These are phyloP conservation scores for Nephrotoma appendiculata DNA, from an alignment of 2,888 invertebrate species.

Conservation along the genomic window DNA sequence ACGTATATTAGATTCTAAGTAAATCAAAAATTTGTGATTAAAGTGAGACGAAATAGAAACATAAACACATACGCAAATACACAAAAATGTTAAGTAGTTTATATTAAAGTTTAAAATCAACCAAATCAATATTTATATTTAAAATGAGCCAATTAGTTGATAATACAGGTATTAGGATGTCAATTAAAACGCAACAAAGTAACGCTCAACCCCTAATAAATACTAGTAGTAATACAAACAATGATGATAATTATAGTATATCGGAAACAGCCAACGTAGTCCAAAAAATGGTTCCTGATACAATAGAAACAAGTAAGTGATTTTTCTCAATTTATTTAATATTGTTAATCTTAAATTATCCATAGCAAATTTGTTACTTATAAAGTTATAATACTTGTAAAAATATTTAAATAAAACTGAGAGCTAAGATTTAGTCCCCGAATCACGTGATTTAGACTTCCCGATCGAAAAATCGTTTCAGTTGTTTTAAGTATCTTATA, in stretches of 20 bases:
- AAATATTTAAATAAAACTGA: too few species aligned
- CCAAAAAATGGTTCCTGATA: background rate
- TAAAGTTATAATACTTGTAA: too few species aligned
- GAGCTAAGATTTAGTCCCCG: too few species aligned
- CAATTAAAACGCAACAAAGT: slow-evolving; percentile 20
- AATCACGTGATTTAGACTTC: too few species aligned
- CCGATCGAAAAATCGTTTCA: too few species aligned
- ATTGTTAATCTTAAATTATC: too few species aligned
- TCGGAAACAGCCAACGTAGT: background rate
- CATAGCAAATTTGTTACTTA: too few species aligned
- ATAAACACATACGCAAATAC: background rate
- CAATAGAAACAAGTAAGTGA: background rate
- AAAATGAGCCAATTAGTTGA: slow-evolving; percentile 31
- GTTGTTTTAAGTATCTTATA: too few species aligned
- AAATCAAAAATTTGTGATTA: background rate
- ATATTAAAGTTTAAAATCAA: background rate
- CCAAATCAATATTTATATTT: slow-evolving; percentile 9
- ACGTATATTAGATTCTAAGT: background rate
- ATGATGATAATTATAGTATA: background rate
- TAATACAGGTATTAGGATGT: slow-evolving; percentile 29
- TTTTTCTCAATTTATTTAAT: background rate
- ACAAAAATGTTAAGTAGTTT: background rate
- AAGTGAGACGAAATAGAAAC: background rate
- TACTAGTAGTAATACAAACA: background rate
- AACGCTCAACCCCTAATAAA: background rate